Conservation (phyloP, 2,888 invertebrate species). For the Clepsis dumicolana region DNA sequence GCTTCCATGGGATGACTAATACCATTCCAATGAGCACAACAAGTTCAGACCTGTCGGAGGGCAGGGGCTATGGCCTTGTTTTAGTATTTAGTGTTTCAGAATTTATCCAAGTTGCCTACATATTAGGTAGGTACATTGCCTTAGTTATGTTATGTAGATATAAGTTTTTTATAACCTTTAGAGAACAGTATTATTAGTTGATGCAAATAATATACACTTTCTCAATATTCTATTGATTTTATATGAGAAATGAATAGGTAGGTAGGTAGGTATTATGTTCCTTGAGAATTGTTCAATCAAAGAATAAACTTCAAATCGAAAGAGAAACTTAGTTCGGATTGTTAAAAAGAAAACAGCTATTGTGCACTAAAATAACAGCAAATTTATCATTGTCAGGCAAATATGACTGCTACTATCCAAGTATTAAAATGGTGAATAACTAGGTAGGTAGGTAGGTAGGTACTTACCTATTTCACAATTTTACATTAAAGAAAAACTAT, state of each 20-base stretch:
- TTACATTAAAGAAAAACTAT: too few species aligned
- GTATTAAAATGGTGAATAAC: too few species aligned
- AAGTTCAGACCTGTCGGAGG: constrained; percentile 13
- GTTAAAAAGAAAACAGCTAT: neutral
- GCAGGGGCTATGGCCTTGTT: constrained; percentile 12
- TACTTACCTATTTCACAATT: too few species aligned
- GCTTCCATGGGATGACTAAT: constrained; percentile 30
- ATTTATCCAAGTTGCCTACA: constrained; percentile 16
- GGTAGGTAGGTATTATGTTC: too few species aligned
- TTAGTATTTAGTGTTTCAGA: neutral
- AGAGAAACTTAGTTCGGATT: neutral
- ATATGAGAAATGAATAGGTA: too few species aligned
- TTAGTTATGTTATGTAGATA: too few species aligned
- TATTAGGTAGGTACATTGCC: neutral
- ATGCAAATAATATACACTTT: too few species aligned
- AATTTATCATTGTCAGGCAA: neutral
- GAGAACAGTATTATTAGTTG: neutral
- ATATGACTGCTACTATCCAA: too few species aligned
- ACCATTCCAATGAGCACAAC: neutral
- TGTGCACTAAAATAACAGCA: neutral
- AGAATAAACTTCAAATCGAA: neutral
- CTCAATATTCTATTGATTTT: too few species aligned
- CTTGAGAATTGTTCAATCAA: too few species aligned
- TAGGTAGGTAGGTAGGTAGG: too few species aligned
- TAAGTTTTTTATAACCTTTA: neutral